Conservation (phyloP, 2,113 vertebrate species). For the Ailuropoda melanoleuca region DNA sequence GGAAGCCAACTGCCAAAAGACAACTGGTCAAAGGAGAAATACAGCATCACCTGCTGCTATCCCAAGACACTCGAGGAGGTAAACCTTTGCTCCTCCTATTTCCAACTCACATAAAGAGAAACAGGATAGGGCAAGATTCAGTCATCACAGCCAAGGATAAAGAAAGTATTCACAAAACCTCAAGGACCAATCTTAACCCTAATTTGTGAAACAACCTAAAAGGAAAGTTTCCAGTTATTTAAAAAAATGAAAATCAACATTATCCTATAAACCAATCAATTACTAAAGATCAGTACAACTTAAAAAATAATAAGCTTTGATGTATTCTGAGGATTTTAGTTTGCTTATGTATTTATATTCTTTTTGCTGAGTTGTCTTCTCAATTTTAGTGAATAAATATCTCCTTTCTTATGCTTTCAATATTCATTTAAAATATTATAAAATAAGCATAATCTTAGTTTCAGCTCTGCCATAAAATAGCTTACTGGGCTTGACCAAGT, state of each 20-base stretch:
- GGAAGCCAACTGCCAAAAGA: neutral
- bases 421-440: neutral
- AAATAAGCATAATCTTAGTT: neutral
- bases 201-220: neutral
- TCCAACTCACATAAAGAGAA: neutral
- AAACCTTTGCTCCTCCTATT: neutral
- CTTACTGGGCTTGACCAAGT: neutral
- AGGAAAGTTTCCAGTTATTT: neutral
- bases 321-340: neutral
- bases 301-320: neutral
- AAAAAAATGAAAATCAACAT: neutral
- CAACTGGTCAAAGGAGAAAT: neutral
- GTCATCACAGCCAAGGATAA: neutral
- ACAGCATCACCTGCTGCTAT: neutral
- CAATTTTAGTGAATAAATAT: constrained; percentile 1
- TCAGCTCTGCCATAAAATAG: neutral
- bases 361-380: neutral
- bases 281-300: neutral
- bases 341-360: neutral
- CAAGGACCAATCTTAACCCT: neutral
- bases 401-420: neutral
- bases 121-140: neutral
- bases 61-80: neutral
- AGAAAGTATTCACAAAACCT: neutral
- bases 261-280: neutral